Evolutionary conservation across 2,113 vertebrate genomes (phyloP), one percentile per base, ranked within the genome.

Genomic region (Pseudopodoces humilis): DNA sequence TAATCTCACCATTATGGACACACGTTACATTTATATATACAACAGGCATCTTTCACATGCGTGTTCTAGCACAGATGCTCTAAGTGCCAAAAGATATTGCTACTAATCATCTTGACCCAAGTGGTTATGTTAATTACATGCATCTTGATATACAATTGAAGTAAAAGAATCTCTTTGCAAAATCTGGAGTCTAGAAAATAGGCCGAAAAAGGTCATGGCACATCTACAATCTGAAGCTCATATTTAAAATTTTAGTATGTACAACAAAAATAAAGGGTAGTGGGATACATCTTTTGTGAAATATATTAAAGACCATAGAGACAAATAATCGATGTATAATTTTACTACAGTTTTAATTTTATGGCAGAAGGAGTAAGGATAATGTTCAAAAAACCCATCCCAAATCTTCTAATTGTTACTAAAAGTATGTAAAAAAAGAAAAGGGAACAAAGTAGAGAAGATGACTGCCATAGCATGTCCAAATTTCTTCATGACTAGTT

Each of bases 201-300:
- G 5, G 6, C 27, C 0, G n/a, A 52, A 67, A 74, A 56, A 35
- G 0, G 20, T 68, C 27, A n/a, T 16, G 14, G 13, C 5, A 28
- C 4, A 18, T 30, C 13, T 87, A 37, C 2, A 44, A 1, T 24
- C 15, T 71, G 20, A 15, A 71, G 24, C 1, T 75, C 9, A 44
- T 47, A 63, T 55, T 79, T 44, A 6, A 37, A 70, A 31, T 4
- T 64, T 10, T 62, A 43, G 8, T 20, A 33, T 16, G 10, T 31
- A 37, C 14, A 81, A 72, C 2, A 67, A 86, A 75, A 79, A 64
- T 20, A 76, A 80, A 46, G 23, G 3, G 6, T 75, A 33, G 6
- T 35, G 9, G 6, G 4, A 30, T 11, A 27, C 0, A 1, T 33
- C 7, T 70, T 83, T 49, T 47, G 13, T 50, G 24, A 80, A 90